Evolutionary conservation across 2,113 vertebrate species (phyloP).

Genomic region (Columbina picui): DNA sequence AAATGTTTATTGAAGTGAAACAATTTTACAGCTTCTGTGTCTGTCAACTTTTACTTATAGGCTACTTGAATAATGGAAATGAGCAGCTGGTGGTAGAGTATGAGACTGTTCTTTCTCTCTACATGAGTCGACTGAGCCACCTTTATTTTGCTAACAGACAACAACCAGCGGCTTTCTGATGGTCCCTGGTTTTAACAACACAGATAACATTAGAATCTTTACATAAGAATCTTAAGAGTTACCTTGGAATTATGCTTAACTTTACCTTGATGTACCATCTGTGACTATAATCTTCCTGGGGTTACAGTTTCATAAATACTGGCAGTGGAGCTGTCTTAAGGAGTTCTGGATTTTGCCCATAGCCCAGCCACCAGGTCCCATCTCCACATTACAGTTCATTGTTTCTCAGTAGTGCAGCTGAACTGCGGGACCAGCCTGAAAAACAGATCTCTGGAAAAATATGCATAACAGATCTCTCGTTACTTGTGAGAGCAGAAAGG

Average conservation of each 20-base stretch:
- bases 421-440: neutral
- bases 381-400: neutral
- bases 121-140: neutral
- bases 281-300: neutral
- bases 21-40: neutral
- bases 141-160: neutral
- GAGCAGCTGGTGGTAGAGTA: neutral
- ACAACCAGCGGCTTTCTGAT: neutral
- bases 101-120: neutral
- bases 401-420: neutral
- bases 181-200: neutral
- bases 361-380: neutral
- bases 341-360: neutral
- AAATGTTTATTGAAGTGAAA: slow-evolving; percentile 22
- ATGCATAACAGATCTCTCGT: too few relatives aligned
- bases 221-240: neutral
- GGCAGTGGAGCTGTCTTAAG: neutral
- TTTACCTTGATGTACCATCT: neutral
- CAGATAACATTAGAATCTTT: neutral
- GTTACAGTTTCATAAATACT: neutral
- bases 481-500: neutral
- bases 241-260: neutral
- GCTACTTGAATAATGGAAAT: neutral
- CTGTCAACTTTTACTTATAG: neutral
- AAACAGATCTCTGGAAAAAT: neutral